Percentiles rank a stretch among this genome's conserved stretches.
These are phyloP conservation scores for Gambusia yucatana DNA, from an alignment of 2,797 vertebrate species.

Conservation along the genomic window DNA sequence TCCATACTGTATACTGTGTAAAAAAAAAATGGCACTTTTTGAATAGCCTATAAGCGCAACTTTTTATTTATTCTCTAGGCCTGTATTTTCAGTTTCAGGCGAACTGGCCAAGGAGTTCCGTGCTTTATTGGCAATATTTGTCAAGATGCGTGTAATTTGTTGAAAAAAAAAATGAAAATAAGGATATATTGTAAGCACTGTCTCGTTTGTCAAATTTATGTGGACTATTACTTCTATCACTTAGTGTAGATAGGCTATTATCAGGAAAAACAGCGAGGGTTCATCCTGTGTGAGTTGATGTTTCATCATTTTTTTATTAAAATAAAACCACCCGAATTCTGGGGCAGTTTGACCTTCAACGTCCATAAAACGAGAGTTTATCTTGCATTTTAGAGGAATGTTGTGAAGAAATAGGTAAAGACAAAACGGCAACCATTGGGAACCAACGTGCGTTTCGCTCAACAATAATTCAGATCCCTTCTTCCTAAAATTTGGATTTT, in stretches of 20 bases:
- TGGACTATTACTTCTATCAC: conserved; percentile 90
- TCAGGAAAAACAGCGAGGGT: conserved; percentile 78
- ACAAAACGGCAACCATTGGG: neutral
- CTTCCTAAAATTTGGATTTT: neutral
- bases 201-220: conserved; percentile 80
- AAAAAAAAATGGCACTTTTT: conserved; percentile 90
- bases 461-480: neutral
- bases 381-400: neutral
- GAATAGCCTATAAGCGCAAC: conserved; percentile 86
- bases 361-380: conserved; percentile 18
- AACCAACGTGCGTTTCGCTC: neutral
- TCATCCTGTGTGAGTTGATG: conserved; percentile 59
- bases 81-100: conserved; percentile 86
- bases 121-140: conserved; percentile 99
- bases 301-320: conserved; percentile 53
- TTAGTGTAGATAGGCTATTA: conserved; percentile 88
- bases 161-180: conserved; percentile 79
- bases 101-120: conserved; percentile 83
- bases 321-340: conserved; percentile 55
- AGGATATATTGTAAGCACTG: conserved; percentile 85
- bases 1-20: conserved; percentile 69
- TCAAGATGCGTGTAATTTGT: conserved; percentile 84
- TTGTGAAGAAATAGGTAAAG: neutral
- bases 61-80: conserved; percentile 91
- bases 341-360: conserved; percentile 67